Conservation (phyloP, 2,888 invertebrate species). For the Portevinia maculata region DNA sequence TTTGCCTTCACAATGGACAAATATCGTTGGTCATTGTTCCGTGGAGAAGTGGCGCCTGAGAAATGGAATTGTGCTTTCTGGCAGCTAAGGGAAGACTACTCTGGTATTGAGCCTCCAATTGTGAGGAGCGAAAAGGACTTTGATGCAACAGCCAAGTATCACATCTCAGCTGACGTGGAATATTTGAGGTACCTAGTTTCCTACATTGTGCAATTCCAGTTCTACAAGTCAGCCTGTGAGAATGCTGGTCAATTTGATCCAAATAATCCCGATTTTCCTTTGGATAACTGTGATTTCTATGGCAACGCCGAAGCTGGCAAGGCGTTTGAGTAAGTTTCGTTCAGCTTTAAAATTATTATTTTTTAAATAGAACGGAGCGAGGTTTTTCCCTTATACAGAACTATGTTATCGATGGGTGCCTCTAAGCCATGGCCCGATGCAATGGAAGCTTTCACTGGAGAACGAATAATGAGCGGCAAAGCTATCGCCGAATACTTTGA, state of each 20-base stretch:
- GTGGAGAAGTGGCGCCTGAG: conserved; percentile 85
- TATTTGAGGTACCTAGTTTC: conserved; percentile 90
- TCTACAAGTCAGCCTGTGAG: conserved; percentile 88
- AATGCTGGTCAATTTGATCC: conserved; percentile 91
- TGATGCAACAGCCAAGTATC: conserved; percentile 90
- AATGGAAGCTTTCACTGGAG: conserved; percentile 91
- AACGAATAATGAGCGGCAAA: conserved; percentile 89
- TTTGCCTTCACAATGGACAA: conserved; percentile 88
- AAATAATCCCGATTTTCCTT: conserved; percentile 86
- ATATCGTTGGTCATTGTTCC: conserved; percentile 88
- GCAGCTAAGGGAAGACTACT: conserved; percentile 86
- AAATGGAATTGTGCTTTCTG: conserved; percentile 88
- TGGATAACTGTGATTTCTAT: conserved; percentile 94
- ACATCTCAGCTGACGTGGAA: conserved; percentile 88
- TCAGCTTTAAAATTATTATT: not conserved
- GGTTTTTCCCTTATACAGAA: conserved; percentile 83
- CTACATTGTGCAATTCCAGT: conserved; percentile 91
- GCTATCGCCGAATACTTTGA: conserved; percentile 92
- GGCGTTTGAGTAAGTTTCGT: conserved; percentile 84
- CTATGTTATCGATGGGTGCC: conserved; percentile 88
- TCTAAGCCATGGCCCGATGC: conserved; percentile 93
- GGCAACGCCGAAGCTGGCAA: conserved; percentile 90
- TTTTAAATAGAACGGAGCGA: too few relatives aligned
- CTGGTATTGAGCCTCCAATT: conserved; percentile 87
- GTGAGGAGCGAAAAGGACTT: conserved; percentile 87